A percentile compares a stretch with the other conserved stretches of the same genome.
phyloP scores from a whole-genome alignment of 2,797 vertebrate genomes.

The Leptatherina wallacei region DNA sequence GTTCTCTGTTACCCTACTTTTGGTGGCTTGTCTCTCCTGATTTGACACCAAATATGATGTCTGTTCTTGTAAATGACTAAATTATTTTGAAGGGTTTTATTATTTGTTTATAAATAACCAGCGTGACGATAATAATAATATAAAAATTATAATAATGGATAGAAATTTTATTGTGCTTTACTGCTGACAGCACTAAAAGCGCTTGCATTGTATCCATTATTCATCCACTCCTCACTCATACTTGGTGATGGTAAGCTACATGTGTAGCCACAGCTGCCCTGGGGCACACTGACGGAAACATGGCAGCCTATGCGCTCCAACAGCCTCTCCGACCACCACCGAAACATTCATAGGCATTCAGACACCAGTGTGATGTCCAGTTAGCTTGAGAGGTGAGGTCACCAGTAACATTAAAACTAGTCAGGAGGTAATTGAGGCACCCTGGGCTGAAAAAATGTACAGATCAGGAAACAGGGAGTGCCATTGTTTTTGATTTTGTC shows the following conservation, averaged over 20 bases:
- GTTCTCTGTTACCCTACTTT: background rate
- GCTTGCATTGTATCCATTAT: too few species aligned
- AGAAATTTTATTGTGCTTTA: too few species aligned
- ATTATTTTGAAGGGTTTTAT: constrained; percentile 8
- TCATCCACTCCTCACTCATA: too few species aligned
- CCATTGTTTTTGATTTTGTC: constrained; percentile 57
- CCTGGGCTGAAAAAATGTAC: constrained; percentile 13
- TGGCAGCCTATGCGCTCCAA: too few species aligned
- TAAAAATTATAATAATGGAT: too few species aligned
- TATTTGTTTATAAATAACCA: background rate
- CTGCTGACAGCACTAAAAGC: too few species aligned
- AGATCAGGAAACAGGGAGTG: constrained; percentile 38
- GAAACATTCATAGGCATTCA: too few species aligned
- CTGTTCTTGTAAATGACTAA: constrained; percentile 1
- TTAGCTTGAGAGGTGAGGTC: constrained; percentile 33
- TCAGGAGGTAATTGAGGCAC: background rate
- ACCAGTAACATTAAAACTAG: background rate
- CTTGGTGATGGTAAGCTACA: too few species aligned
- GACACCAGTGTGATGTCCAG: constrained; percentile 6
- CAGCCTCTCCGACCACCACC: too few species aligned
- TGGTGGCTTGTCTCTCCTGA: constrained; percentile 8
- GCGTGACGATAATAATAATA: too few species aligned
- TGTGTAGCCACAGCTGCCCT: too few species aligned
- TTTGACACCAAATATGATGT: constrained; percentile 3
- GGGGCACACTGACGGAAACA: too few species aligned